phyloP scores from a whole-genome alignment of 2,888 invertebrate genomes.

The Aphodius granarius region DNA sequence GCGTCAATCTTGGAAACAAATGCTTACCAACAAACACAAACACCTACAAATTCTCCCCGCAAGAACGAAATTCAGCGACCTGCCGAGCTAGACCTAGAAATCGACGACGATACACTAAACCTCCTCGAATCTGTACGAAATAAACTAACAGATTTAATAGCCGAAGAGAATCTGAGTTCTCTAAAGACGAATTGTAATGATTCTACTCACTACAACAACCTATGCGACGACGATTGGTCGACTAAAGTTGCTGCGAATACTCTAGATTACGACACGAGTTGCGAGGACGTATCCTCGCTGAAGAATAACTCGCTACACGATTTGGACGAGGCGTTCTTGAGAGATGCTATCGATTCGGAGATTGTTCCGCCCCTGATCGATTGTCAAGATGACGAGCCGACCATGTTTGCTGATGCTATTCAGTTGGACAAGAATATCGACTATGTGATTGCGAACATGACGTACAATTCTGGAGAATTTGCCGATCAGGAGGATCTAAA shows the following conservation, averaged over 20 bases:
- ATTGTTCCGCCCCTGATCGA: neutral
- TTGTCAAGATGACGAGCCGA: neutral
- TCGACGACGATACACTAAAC: constrained; percentile 17
- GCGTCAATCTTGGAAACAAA: neutral
- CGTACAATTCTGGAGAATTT: no score
- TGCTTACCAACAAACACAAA: neutral
- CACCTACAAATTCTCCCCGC: constrained; percentile 1
- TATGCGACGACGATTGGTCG: neutral
- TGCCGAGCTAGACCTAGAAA: neutral
- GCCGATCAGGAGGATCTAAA: neutral
- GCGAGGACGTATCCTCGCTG: constrained; percentile 4
- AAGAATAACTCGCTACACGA: neutral
- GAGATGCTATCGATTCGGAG: neutral
- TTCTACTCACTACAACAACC: neutral
- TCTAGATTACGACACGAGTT: neutral
- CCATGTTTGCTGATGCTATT: neutral
- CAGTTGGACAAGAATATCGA: neutral
- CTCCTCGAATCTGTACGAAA: constrained; percentile 17
- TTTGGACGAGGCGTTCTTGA: neutral
- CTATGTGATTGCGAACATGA: neutral
- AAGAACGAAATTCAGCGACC: neutral
- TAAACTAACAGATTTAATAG: constrained; percentile 13
- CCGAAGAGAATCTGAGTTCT: constrained; percentile 7
- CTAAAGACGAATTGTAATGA: neutral
- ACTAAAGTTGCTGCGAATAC: neutral